Base-by-base conservation (phyloP, 2,113 vertebrate genomes). In the Steatornis caripensis region DNA sequence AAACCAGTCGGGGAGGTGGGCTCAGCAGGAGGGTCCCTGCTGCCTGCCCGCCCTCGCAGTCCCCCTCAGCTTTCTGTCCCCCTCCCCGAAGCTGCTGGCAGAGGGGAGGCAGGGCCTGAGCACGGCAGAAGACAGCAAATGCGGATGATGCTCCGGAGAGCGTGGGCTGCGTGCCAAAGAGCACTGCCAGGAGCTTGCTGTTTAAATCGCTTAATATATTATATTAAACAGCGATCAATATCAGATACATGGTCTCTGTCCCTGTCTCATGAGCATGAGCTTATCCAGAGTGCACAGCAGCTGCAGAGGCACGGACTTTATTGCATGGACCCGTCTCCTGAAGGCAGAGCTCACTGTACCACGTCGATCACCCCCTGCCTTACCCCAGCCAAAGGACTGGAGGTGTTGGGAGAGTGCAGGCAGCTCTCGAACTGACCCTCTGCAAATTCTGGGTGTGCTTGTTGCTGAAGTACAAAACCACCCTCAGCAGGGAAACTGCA, bases 151-250 rank as follows among this genome's bases (percentile, higher is more conserved):
- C 51, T 92, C 69, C 88, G 75, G 41, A 80, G 87, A 94, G 66
- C 12, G 0, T 22, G 57, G 41, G 93, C 87, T 55, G 82, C 84
- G 76, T 89, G 94, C 90, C 91, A 95, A 53, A 84, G 79, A 82
- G 79, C 43, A 6, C 74, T 89, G 90, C 76, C 94, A 92, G 94
- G 46, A 68, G 37, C 90, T 61, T 10, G 60, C 89, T 75, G 88
- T 45, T 95, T 74, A 77, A 65, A 84, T 81, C 32, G 68, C 51
- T 83, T 92, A 71, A 74, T 91, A 36, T 26, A 85, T 83, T 78
- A 15, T 27, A 77, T 90, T 90, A 94, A 90, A 58, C 66, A 46
- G 22, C 91, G 87, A 80, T 94, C 37, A 16, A 66, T 91, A 84
- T 57, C 62, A 45, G 51, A 61, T 54, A 14, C 20, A 0, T 1